A percentile compares a stretch with the other conserved stretches of the same genome.
phyloP scores from a whole-genome alignment of 2,797 vertebrate genomes.

The Lithobates sylvaticus region DNA sequence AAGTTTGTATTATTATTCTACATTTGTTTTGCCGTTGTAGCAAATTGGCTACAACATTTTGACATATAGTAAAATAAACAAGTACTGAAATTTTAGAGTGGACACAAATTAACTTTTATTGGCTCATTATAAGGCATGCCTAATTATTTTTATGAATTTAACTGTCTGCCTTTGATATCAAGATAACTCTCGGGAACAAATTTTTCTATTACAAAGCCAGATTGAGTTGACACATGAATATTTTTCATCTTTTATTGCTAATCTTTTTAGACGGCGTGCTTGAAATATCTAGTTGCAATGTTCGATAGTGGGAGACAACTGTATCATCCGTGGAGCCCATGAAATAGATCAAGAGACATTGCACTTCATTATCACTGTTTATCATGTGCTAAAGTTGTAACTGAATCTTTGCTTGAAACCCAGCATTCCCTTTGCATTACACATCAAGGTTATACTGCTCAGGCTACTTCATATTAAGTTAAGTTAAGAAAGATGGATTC shows the following conservation, averaged over 20 bases:
- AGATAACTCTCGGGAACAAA: constrained; percentile 23
- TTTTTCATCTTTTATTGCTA: constrained; percentile 43
- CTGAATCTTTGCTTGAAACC: constrained; percentile 3
- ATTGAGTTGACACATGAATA: constrained; percentile 34
- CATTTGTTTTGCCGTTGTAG: constrained; percentile 6
- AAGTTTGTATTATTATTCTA: constrained; percentile 16
- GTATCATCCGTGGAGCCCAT: constrained; percentile 26
- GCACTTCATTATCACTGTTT: constrained; percentile 52
- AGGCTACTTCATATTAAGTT: constrained; percentile 1
- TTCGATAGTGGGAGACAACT: constrained; percentile 34
- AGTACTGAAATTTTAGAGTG: constrained; percentile 17
- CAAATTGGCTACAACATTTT: constrained; percentile 35
- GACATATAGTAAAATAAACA: constrained; percentile 39
- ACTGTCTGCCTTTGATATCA: constrained; percentile 22
- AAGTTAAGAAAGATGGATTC: constrained; percentile 3
- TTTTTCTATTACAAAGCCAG: constrained; percentile 42
- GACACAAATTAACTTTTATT: constrained; percentile 39
- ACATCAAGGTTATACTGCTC: constrained; percentile 11
- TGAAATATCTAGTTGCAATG: constrained; percentile 44
- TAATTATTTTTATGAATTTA: constrained; percentile 48
- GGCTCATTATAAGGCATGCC: constrained; percentile 31
- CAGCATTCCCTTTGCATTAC: neutral
- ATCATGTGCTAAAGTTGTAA: constrained; percentile 37
- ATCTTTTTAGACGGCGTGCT: constrained; percentile 31
- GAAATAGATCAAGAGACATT: constrained; percentile 17